Evolutionary conservation across 2,113 vertebrate species (phyloP).

Genomic region (Corythornis vintsioides): DNA sequence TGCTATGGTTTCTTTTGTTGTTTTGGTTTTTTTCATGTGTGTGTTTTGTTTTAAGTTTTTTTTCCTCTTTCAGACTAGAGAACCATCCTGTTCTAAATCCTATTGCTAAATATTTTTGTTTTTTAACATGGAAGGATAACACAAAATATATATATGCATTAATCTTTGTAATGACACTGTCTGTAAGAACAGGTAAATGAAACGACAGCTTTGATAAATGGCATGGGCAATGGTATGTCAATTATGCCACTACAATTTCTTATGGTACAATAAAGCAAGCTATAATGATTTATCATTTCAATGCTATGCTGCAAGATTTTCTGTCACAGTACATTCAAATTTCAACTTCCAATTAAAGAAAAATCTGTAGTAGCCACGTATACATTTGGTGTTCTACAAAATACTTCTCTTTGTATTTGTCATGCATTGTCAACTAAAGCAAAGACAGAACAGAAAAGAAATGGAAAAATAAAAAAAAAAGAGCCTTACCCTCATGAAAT

Average conservation of each 20-base stretch:
- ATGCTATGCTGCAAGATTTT: not conserved
- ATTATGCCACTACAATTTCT: not conserved
- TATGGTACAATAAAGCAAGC: not conserved
- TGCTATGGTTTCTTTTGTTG: not conserved
- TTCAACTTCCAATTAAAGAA: not conserved
- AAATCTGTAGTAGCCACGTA: not conserved
- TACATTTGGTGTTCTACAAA: not conserved
- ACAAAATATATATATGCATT: not conserved
- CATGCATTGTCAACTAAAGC: not conserved
- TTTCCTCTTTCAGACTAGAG: not conserved
- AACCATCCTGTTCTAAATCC: not conserved
- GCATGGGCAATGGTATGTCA: not conserved
- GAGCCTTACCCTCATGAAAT: constrained; percentile 72
- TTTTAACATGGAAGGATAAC: not conserved
- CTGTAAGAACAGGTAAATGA: not conserved
- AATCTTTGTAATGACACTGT: not conserved
- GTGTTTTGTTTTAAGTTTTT: no score
- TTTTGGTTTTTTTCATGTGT: no score
- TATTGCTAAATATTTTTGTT: not conserved
- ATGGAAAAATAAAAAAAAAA: not conserved
- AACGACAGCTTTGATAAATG: not conserved
- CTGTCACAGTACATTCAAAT: not conserved
- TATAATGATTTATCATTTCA: not conserved
- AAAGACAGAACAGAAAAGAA: constrained; percentile 52
- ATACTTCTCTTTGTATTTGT: not conserved